Base-by-base conservation (phyloP, 2,797 vertebrate species). In the Hippocampus kuda region DNA sequence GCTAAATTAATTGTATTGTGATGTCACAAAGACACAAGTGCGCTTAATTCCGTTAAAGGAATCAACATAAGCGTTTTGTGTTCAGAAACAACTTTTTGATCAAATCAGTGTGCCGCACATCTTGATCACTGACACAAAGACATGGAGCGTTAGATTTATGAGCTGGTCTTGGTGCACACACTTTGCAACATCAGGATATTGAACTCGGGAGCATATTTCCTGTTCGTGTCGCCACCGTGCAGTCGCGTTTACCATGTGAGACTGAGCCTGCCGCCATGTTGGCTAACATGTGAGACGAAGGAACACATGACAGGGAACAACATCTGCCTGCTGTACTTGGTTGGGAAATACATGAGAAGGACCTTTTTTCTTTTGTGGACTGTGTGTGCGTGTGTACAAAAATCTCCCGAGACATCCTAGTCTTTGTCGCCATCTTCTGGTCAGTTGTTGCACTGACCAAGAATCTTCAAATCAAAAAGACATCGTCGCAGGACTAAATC, bases 391-490 rank as follows among this genome's bases (percentile, higher is more conserved):
- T 20, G 27, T 62, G 18, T 22, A 63, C 5, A n/a, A n/a, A 42
- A 41, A n/a, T 13, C 22, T 9, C 0, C 13, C 12, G 2, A 5
- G 20, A 38, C 9, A 68, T 62, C 2, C 4, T 66, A 60, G 82
- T 77, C 75, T 86, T 51, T 84, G 80, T 71, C 77, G 71, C 82
- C 81, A 69, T 71, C 85, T 87, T 46, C 67, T 82, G 85, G 76
- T 63, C 60, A 56, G 4, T 13, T 1, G 0, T 3, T 56, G 61
- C 3, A 74, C 49, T 75, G 34, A 46, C 7, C 8, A 53, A 9
- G 53, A 8, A 51, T 51, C 20, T 20, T 22, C 7, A 51, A 51
- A 51, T 4, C 49, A 51, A 22, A 22, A 20, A 51, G 7, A 20
- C 49, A 51, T 48, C 16, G 34, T 34, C 34, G 34, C 34, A 34